phyloP scores from a whole-genome alignment of 2,888 invertebrate species.

The Nomada ferruginata region DNA sequence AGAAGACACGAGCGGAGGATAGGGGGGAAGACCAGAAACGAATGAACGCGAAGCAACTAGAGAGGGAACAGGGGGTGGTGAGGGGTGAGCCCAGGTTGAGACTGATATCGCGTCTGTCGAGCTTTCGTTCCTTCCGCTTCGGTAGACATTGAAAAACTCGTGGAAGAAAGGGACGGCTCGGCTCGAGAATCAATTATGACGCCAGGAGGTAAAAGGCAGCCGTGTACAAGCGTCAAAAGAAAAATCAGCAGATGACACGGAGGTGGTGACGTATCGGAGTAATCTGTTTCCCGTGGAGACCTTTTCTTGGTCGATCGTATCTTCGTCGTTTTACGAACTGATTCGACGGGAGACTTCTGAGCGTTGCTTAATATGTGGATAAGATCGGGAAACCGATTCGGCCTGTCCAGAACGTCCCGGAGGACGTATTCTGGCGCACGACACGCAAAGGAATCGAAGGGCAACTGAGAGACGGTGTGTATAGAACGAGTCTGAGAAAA shows the following conservation, averaged over 20 bases:
- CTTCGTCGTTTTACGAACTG: background rate
- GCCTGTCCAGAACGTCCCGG: background rate
- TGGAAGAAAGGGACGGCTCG: conserved; percentile 48
- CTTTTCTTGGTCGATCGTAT: background rate
- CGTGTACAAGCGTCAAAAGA: conserved; percentile 36
- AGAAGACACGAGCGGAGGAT: conserved; percentile 16
- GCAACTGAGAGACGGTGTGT: no score
- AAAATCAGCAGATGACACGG: background rate
- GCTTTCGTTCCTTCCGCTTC: conserved; percentile 66
- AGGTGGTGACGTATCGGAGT: conserved; percentile 19
- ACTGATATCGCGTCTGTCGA: conserved; percentile 67
- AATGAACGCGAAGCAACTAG: conserved; percentile 9
- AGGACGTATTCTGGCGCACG: background rate
- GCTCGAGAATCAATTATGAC: conserved; percentile 66
- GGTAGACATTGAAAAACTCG: conserved; percentile 66
- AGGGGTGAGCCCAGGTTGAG: conserved; percentile 53
- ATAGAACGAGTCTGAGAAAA: background rate
- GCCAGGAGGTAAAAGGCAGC: background rate
- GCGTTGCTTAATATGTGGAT: background rate
- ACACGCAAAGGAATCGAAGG: background rate
- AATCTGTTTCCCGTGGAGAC: conserved; percentile 24
- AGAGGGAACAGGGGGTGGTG: conserved; percentile 14
- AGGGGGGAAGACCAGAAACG: background rate
- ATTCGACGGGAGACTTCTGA: background rate
- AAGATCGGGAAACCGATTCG: background rate